Evolutionary conservation across 2,797 vertebrate species (phyloP).

Genomic region (Arrhamphus sclerolepis): DNA sequence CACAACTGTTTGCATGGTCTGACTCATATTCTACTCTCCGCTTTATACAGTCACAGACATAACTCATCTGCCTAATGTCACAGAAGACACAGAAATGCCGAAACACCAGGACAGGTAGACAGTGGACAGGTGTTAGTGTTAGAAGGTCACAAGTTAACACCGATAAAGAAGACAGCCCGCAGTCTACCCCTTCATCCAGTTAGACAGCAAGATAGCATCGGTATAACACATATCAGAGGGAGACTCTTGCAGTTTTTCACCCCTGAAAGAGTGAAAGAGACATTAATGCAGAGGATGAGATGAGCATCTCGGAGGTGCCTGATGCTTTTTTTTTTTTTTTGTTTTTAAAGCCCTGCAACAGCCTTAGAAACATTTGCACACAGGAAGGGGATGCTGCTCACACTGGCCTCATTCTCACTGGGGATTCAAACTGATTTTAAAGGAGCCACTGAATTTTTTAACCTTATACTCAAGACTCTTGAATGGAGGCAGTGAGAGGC

Average conservation of each 20-base stretch:
- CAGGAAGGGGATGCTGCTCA: constrained; percentile 13
- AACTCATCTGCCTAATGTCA: too few relatives aligned
- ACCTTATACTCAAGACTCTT: constrained; percentile 47
- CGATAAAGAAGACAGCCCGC: constrained; percentile 20
- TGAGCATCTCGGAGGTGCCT: constrained; percentile 10
- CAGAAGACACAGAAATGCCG: too few relatives aligned
- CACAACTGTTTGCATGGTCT: too few relatives aligned
- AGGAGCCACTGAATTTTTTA: constrained; percentile 51
- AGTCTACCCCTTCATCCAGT: constrained; percentile 48
- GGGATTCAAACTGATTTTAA: constrained; percentile 64
- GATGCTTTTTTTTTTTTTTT: constrained; percentile 25
- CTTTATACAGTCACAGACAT: too few relatives aligned
- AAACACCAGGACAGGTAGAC: too few relatives aligned
- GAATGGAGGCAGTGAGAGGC: constrained; percentile 25
- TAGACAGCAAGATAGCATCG: constrained; percentile 38
- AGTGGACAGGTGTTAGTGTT: neutral
- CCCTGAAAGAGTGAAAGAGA: constrained; percentile 47
- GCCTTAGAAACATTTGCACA: constrained; percentile 7
- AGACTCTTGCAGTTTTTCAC: constrained; percentile 51
- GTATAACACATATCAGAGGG: constrained; percentile 53
- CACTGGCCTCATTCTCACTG: constrained; percentile 35
- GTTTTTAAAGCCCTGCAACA: constrained; percentile 8
- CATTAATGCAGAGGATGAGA: constrained; percentile 35
- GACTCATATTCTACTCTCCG: too few relatives aligned
- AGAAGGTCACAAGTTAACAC: constrained; percentile 13